A percentile compares a stretch with the other conserved stretches of the same genome.
Evolutionary conservation across 2,888 invertebrate genomes (phyloP).

Genomic region (Alsophila aescularia): DNA sequence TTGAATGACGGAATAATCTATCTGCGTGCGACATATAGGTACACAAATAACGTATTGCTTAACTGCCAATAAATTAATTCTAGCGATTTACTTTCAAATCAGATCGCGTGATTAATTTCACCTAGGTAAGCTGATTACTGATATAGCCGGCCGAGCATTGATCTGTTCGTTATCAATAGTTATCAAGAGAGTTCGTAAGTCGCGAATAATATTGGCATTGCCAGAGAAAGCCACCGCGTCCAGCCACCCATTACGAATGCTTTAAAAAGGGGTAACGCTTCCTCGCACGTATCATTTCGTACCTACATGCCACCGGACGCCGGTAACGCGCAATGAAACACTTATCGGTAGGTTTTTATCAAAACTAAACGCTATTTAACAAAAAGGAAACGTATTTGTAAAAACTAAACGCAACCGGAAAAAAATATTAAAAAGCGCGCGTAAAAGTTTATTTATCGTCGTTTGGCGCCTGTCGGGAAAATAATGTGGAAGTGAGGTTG

Average conservation of each 20-base stretch:
- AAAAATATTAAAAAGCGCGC: no score
- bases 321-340: constrained; percentile 76
- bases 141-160: neutral
- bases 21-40: no score
- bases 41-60: no score
- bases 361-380: constrained; percentile 38
- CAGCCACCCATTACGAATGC: constrained; percentile 72
- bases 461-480: no score
- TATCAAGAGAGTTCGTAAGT: constrained; percentile 4
- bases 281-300: constrained; percentile 70
- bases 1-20: no score
- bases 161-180: constrained; percentile 8
- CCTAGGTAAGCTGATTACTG: constrained; percentile 8
- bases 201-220: constrained; percentile 50
- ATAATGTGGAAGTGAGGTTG: no score
- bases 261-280: constrained; percentile 76
- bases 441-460: no score
- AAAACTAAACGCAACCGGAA: neutral
- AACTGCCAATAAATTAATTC: no score
- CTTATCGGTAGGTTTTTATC: constrained; percentile 76
- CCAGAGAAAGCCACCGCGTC: constrained; percentile 71
- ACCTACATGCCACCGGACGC: constrained; percentile 66
- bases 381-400: neutral
- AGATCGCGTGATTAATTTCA: neutral
- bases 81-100: no score